Percentiles rank a stretch among this genome's conserved stretches.
phyloP scores from a whole-genome alignment of 2,113 vertebrate species.

The Alligator sinensis region DNA sequence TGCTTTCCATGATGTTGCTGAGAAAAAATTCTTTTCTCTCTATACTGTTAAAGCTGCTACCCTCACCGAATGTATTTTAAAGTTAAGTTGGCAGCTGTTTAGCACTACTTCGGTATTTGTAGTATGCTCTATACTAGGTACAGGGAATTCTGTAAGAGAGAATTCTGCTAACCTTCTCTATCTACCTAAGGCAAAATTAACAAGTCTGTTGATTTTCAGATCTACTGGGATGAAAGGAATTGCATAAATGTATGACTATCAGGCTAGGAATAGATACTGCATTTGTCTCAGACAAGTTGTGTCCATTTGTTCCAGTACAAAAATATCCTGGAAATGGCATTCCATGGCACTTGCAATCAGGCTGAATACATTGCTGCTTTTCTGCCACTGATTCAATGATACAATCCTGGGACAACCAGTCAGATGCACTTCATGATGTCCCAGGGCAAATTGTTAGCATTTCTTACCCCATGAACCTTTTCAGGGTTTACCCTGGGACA shows the following conservation, averaged over 20 bases:
- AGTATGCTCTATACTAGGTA: not conserved
- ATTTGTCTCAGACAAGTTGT: not conserved
- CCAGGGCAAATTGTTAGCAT: too few species aligned
- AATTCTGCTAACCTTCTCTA: not conserved
- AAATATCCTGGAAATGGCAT: too few species aligned
- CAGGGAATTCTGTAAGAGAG: not conserved
- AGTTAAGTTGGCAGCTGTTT: fast-evolving
- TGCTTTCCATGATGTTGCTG: not conserved
- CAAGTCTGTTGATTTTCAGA: not conserved
- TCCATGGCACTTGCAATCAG: too few species aligned
- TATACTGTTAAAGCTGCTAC: not conserved
- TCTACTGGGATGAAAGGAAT: not conserved
- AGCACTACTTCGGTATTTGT: not conserved
- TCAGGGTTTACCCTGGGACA: too few species aligned
- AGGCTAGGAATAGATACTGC: not conserved
- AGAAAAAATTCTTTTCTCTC: not conserved
- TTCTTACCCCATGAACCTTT: too few species aligned
- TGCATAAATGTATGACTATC: not conserved
- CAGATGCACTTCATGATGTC: too few species aligned
- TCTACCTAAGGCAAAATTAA: not conserved
- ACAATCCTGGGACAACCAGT: too few species aligned
- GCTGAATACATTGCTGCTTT: too few species aligned
- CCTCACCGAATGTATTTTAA: not conserved
- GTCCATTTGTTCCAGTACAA: too few species aligned
- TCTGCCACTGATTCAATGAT: too few species aligned